These are phyloP conservation scores for Leptodactylus fuscus DNA, from an alignment of 2,113 vertebrate species.

Conservation along the genomic window DNA sequence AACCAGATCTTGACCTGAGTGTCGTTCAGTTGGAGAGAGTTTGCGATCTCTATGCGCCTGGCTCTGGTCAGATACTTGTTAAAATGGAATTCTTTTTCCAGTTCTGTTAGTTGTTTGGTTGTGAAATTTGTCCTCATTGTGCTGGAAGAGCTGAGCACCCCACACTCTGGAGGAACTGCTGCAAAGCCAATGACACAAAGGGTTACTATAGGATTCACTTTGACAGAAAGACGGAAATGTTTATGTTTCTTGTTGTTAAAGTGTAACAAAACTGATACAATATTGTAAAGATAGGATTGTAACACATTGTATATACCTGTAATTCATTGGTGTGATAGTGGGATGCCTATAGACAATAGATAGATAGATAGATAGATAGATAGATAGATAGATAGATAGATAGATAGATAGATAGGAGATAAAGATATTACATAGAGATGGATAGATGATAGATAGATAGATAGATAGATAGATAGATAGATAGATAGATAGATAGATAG, in stretches of 20 bases:
- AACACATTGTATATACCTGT: background rate
- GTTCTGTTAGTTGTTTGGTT: constrained; percentile 79
- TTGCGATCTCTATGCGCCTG: constrained; percentile 75
- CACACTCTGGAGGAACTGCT: constrained; percentile 69
- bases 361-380: background rate
- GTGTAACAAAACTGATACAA: too few relatives aligned
- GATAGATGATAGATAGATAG: background rate
- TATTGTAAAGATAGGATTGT: background rate
- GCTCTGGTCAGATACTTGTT: constrained; percentile 77
- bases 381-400: background rate
- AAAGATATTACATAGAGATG: background rate
- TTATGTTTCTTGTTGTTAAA: background rate
- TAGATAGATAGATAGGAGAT: background rate
- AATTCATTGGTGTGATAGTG: background rate
- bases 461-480: constrained; percentile 41
- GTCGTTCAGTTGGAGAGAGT: constrained; percentile 77
- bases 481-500: background rate
- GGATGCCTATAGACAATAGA: background rate
- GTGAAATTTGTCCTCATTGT: constrained; percentile 77
- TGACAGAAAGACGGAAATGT: background rate
- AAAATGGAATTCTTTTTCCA: constrained; percentile 81
- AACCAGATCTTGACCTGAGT: constrained; percentile 81
- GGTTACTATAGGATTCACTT: background rate
- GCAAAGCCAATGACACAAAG: constrained; percentile 65
- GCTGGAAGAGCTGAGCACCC: constrained; percentile 64